A percentile compares a stretch with the other conserved stretches of the same genome.
These are phyloP conservation scores for Toxotes chatareus DNA, from an alignment of 2,113 vertebrate genomes.

Conservation along the genomic window DNA sequence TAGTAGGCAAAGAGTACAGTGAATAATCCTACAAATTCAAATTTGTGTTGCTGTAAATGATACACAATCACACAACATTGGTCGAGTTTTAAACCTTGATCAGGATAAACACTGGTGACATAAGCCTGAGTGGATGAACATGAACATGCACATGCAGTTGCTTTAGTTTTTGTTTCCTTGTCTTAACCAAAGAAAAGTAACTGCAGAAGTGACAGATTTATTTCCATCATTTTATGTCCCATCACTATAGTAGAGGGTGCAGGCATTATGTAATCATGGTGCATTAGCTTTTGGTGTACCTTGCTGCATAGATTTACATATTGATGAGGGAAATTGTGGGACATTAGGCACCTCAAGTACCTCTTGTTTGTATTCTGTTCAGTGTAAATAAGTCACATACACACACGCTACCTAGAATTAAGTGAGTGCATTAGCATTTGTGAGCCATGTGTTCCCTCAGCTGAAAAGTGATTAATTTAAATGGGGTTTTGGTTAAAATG, in stretches of 20 bases:
- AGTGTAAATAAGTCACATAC: slow-evolving; percentile 27
- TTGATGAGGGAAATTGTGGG: slow-evolving; percentile 42
- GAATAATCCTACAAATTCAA: too few species aligned
- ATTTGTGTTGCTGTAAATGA: too few species aligned
- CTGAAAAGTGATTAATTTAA: slow-evolving; percentile 47
- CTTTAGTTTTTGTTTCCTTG: background rate
- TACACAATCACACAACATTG: too few species aligned
- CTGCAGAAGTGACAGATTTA: slow-evolving; percentile 17
- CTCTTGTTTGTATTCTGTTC: slow-evolving; percentile 51
- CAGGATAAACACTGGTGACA: background rate
- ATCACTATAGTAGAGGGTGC: slow-evolving; percentile 1
- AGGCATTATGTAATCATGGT: slow-evolving; percentile 45
- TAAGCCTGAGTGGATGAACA: background rate
- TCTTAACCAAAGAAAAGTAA: slow-evolving; percentile 6
- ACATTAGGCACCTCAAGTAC: slow-evolving; percentile 42
- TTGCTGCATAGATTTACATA: slow-evolving; percentile 71
- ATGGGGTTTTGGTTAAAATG: slow-evolving; percentile 43
- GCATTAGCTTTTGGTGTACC: slow-evolving; percentile 45
- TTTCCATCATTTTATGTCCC: slow-evolving; percentile 1
- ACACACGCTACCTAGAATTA: slow-evolving; percentile 27
- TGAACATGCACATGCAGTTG: background rate
- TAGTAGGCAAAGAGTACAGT: background rate
- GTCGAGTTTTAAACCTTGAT: too few species aligned
- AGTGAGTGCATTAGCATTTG: slow-evolving; percentile 42
- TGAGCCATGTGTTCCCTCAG: slow-evolving; percentile 26